Evolutionary conservation across 2,888 invertebrate genomes (phyloP), one percentile per base, ranked within the genome.

Genomic region (Notodonta ziczac): DNA sequence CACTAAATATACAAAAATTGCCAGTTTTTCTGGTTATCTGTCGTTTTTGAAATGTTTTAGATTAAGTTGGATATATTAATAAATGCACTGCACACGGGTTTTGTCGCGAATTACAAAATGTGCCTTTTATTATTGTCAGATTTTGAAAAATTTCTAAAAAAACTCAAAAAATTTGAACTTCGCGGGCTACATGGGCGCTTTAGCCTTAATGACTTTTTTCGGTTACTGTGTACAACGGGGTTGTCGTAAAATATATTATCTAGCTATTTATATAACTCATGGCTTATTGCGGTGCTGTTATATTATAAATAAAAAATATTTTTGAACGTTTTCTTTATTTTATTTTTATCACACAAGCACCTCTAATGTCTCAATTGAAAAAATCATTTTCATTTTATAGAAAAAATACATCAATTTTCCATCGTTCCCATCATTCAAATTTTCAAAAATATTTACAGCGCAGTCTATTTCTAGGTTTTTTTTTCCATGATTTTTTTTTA

Each of bases 381-480:
- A 80, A 72, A 66, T 72, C 69, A 74, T 74, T 76, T 72, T 32
- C 24, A 52, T 35, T 59, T 73, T 82, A 82, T 85, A 83, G 85
- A 85, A 86, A 86, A 86, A 85, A 86, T 84, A 86, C 85, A 82
- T 84, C 75, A 72, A 78, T 83, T 81, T 51, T 83, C 62, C 67
- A 65, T 69, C 76, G 74, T 73, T 73, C 59, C 58, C 64, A 59
- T 58, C 65, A 59, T 73, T 70, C 74, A 69, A 73, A 66, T 71
- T 77, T 66, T 80, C 76, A 77, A 82, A 81, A 80, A 83, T 85
- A 85, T 86, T 82, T 83, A 85, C 85, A 85, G 82, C 82, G 79
- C 82, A 81, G 76, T 84, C 83, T 87, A 86, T 71, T 66, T 63
- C 78, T 81, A 83, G 72, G 76, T 75, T 74, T 80, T 74, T 74